phyloP scores from a whole-genome alignment of 2,113 vertebrate genomes.

The Peucedramus taeniatus region DNA sequence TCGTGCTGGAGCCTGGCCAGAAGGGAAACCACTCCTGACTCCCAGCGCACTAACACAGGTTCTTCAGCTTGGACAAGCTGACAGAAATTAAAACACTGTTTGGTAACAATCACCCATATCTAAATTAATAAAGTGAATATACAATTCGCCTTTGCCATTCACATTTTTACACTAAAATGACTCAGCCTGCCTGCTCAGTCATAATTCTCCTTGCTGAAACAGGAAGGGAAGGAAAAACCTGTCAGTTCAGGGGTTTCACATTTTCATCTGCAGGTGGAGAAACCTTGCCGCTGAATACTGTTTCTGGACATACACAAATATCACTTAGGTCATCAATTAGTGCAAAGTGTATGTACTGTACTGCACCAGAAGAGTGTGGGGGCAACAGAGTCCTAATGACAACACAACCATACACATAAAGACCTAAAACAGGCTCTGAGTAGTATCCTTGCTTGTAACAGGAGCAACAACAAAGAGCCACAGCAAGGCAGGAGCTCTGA shows the following conservation, averaged over 20 bases:
- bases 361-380: background rate
- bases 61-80: background rate
- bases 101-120: background rate
- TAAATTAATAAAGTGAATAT: background rate
- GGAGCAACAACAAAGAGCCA: background rate
- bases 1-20: rapidly evolving
- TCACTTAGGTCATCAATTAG: background rate
- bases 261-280: background rate
- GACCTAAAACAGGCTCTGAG: background rate
- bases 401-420: background rate
- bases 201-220: background rate
- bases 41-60: rapidly evolving
- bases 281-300: background rate
- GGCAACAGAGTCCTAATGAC: background rate
- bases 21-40: background rate
- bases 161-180: background rate
- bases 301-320: background rate
- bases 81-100: background rate
- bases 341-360: background rate
- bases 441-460: rapidly evolving
- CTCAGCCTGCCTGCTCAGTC: background rate
- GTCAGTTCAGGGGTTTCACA: background rate
- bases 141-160: background rate
- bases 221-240: background rate
- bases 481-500: background rate